Base-by-base conservation (phyloP, 1,140 invertebrate species). In the Drosophila punjabiensis region DNA sequence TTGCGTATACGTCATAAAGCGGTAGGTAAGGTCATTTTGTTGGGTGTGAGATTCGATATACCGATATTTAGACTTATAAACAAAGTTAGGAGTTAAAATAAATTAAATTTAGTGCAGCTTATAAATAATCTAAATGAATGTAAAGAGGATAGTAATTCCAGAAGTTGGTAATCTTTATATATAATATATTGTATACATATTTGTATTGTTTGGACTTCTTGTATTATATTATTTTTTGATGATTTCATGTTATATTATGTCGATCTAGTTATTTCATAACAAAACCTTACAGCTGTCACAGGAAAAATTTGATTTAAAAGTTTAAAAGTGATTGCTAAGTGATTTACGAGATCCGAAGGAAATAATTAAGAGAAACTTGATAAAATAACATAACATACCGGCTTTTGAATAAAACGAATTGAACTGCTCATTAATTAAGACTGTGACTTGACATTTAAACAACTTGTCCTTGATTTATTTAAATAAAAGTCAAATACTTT, bases 1-100 rank as follows among this genome's bases (percentile, higher is more conserved):
- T 55, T 81, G 81, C 82, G 82, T 84, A 81, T 84, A 85, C 81
- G 82, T 85, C 81, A 84, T 76, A 33, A 33, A 16, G 37, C 48
- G n/a, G 33, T n/a, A 32, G n/a, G 14, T 52, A 52, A 41, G 37
- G 45, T 74, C 35, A 60, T 20, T 60, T 47, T 24, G 33, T 37
- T 4, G 13, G 33, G 52, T 33, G 5, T 53, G 18, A 6, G 16
- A 11, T 13, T 6, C 1, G 9, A 35, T 28, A 16, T 24, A 4
- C 8, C 8, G 24, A 28, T 50, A n/a, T 50, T 50, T n/a, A 5
- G 5, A n/a, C 0, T 20, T 3, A 24, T 47, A 3, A 45, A 6
- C 41, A 41, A 10, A 9, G 16, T 41, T 9, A 7, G 13, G n/a
- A n/a, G n/a, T n/a, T n/a, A n/a, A n/a, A n/a, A n/a, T n/a, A n/a